Evolutionary conservation across 2,888 invertebrate species (phyloP).

Genomic region (Clistopyga incitator): DNA sequence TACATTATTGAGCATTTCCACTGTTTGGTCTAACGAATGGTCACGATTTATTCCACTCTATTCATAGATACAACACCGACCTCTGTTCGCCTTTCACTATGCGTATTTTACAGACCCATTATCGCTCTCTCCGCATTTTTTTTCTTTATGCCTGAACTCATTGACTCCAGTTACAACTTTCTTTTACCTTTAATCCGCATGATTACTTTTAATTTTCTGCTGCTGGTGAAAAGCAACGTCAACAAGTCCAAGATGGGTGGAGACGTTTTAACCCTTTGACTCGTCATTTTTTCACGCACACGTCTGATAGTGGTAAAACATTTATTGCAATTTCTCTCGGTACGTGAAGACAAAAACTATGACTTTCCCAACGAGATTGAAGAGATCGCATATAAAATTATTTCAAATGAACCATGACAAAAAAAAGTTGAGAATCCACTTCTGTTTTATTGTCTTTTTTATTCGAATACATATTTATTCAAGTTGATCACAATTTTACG

Average conservation of each 20-base stretch:
- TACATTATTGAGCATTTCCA: constrained; percentile 20
- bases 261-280: background rate
- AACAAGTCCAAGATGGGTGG: background rate
- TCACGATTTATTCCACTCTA: constrained; percentile 34
- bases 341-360: background rate
- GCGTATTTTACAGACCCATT: constrained; percentile 19
- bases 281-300: background rate
- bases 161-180: background rate
- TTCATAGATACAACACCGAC: constrained; percentile 41
- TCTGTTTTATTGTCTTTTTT: background rate
- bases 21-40: constrained; percentile 6
- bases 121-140: constrained; percentile 21
- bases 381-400: too few relatives aligned
- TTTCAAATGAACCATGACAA: background rate
- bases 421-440: background rate
- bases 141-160: constrained; percentile 6
- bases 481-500: background rate
- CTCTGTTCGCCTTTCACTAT: constrained; percentile 42
- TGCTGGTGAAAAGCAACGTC: background rate
- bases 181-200: background rate
- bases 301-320: background rate
- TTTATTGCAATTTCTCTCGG: background rate
- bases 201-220: background rate
- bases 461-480: too few relatives aligned
- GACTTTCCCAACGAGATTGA: background rate